Evolutionary conservation across 2,888 invertebrate genomes (phyloP).

Genomic region (Oxytorus armatus): DNA sequence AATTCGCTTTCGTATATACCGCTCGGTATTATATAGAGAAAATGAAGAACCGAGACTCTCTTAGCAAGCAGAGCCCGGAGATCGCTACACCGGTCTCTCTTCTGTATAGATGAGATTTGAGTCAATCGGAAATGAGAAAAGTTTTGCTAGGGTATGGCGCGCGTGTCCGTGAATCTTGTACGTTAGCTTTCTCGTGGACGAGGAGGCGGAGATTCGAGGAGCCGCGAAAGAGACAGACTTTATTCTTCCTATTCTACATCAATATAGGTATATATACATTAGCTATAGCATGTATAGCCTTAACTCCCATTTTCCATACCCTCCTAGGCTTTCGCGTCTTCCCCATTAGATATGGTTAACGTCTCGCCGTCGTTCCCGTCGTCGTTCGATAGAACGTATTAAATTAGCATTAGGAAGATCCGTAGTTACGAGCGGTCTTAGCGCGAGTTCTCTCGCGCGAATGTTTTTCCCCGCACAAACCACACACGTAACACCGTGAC

Average conservation of each 20-base stretch:
- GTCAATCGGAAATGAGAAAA: conserved; percentile 82
- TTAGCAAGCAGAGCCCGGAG: conserved; percentile 51
- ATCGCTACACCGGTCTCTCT: conserved; percentile 60
- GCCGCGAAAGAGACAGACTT: conserved; percentile 52
- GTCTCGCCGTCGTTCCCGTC: conserved; percentile 66
- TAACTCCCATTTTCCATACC: conserved; percentile 68
- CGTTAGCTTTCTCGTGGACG: conserved; percentile 41
- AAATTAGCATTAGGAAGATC: conserved; percentile 82
- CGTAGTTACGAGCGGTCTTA: conserved; percentile 76
- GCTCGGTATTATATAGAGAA: conserved; percentile 22
- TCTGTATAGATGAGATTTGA: conserved; percentile 68
- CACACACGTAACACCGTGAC: conserved; percentile 56
- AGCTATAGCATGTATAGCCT: conserved; percentile 1
- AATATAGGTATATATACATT: conserved; percentile 13
- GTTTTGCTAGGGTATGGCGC: conserved; percentile 70
- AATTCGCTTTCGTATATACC: conserved; percentile 40
- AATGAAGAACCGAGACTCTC: conserved; percentile 57
- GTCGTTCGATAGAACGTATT: conserved; percentile 75
- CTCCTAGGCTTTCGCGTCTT: conserved; percentile 69
- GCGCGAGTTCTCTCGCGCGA: conserved; percentile 54
- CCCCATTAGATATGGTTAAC: conserved; percentile 79
- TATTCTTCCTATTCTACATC: conserved; percentile 37
- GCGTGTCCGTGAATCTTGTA: conserved; percentile 68
- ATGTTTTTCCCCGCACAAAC: conserved; percentile 64
- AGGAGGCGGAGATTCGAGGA: conserved; percentile 46